A percentile compares a stretch with the other conserved stretches of the same genome.
These are phyloP conservation scores for Cheumatopsyche charites DNA, from an alignment of 1,140 invertebrate genomes.

Conservation along the genomic window DNA sequence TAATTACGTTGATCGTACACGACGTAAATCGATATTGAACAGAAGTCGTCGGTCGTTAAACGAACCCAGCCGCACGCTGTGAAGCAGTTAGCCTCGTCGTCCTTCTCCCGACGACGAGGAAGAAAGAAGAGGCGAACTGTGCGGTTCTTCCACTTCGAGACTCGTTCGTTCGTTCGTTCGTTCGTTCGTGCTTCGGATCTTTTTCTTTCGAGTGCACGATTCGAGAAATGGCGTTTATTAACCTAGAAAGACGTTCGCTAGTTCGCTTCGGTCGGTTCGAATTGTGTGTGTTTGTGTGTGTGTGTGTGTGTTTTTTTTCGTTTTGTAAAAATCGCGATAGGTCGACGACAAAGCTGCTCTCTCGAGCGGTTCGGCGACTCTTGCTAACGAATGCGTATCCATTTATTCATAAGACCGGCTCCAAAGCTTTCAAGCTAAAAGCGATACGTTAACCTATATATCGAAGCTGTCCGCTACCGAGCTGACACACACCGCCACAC, in stretches of 20 bases:
- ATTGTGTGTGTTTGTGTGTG: neutral
- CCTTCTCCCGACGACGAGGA: no score
- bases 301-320: neutral
- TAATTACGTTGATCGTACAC: slow-evolving; percentile 5
- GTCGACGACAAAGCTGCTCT: no score
- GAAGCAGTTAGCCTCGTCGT: neutral
- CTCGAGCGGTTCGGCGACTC: no score
- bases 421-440: slow-evolving; percentile 32
- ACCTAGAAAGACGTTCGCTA: neutral
- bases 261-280: neutral
- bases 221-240: neutral
- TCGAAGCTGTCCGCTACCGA: slow-evolving; percentile 12
- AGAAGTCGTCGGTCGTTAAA: slow-evolving; percentile 5
- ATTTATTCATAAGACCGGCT: slow-evolving; percentile 38
- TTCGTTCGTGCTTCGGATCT: no score
- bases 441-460: slow-evolving; percentile 34
- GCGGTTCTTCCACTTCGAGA: slow-evolving; percentile 12
- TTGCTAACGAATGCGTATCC: slow-evolving; percentile 38
- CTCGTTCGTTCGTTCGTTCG: no score
- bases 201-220: slow-evolving; percentile 21
- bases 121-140: no score
- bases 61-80: neutral
- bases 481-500: slow-evolving; percentile 1
- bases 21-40: slow-evolving; percentile 1
- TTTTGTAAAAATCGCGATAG: neutral